phyloP scores from a whole-genome alignment of 64 coral and sea anemone genomes.

The Montipora capricornis region DNA sequence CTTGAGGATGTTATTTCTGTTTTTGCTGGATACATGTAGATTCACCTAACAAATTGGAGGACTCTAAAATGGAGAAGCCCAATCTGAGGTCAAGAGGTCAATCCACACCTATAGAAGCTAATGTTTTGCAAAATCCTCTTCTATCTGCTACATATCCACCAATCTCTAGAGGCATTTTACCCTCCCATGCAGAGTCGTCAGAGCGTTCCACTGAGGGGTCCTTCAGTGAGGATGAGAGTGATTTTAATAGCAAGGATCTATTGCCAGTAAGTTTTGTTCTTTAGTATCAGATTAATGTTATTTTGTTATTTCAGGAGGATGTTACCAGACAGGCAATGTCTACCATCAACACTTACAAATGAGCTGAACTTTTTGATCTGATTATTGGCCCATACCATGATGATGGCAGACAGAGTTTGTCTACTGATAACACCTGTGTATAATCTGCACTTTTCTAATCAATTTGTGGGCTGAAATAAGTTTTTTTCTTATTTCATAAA shows the following conservation, averaged over 20 bases:
- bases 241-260: constrained; percentile 4
- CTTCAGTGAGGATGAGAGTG: constrained; percentile 40
- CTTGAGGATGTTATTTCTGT: neutral
- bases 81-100: neutral
- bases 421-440: neutral
- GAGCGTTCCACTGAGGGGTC: neutral
- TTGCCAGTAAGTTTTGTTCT: constrained; percentile 16
- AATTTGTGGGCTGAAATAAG: no score
- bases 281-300: neutral
- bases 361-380: no score
- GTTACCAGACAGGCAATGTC: no score
- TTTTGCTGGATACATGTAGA: neutral
- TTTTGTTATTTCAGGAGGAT: no score
- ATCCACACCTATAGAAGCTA: constrained; percentile 7
- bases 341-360: no score
- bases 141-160: constrained; percentile 3
- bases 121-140: constrained; percentile 13
- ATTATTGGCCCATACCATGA: no score
- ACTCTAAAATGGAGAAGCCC: neutral
- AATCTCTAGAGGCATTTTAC: neutral
- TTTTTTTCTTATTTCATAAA: no score
- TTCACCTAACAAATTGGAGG: neutral
- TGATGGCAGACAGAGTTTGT: neutral
- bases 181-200: neutral
- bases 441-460: no score